Evolutionary conservation across 2,888 invertebrate genomes (phyloP).

Genomic region (Trichopoda pennipes): DNA sequence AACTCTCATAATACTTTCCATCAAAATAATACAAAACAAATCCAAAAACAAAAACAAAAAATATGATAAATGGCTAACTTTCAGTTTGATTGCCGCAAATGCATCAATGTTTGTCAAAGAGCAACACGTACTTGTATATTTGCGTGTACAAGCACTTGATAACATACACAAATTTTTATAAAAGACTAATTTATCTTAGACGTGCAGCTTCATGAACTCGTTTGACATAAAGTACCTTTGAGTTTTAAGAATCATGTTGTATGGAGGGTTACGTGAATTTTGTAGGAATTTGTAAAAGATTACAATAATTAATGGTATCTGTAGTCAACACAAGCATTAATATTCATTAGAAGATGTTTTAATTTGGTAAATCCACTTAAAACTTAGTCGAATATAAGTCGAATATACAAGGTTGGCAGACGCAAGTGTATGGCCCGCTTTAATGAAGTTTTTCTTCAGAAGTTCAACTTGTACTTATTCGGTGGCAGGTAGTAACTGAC

Average conservation of each 20-base stretch:
- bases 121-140: conserved; percentile 48
- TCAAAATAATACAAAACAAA: conserved; percentile 31
- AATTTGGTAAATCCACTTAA: too few relatives aligned
- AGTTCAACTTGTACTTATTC: too few relatives aligned
- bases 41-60: too few relatives aligned
- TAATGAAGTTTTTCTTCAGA: too few relatives aligned
- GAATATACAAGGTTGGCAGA: too few relatives aligned
- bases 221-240: not conserved
- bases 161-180: not conserved
- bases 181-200: conserved; percentile 28
- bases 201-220: not conserved
- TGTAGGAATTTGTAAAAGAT: conserved; percentile 32
- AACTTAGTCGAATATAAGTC: too few relatives aligned
- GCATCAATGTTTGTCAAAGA: conserved; percentile 64
- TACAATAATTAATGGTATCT: conserved; percentile 45
- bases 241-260: too few relatives aligned
- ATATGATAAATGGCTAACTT: conserved; percentile 64
- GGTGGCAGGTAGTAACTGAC: too few relatives aligned
- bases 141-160: conserved; percentile 1
- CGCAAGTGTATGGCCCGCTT: too few relatives aligned
- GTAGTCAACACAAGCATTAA: not conserved
- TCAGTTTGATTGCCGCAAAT: conserved; percentile 64
- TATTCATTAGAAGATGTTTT: not conserved
- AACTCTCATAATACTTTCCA: conserved; percentile 35
- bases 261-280: conserved; percentile 3